phyloP scores from a whole-genome alignment of 2,888 invertebrate genomes.

The Polydrusus tereticollis region DNA sequence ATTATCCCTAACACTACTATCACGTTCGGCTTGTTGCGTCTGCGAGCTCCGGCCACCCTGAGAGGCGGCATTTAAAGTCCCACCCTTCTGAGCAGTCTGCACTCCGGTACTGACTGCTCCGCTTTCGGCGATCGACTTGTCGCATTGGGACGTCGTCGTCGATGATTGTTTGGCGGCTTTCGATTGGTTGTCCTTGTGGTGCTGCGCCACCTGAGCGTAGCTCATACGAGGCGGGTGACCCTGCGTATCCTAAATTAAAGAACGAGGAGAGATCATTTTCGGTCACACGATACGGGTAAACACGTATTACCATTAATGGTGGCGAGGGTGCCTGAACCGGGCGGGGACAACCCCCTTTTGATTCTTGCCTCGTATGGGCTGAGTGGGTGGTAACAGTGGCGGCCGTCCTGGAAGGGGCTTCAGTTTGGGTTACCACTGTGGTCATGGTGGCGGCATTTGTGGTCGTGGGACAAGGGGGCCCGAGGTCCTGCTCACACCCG shows the following conservation, averaged over 20 bases:
- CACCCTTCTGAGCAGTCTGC: constrained; percentile 20
- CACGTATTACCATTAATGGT: constrained; percentile 55
- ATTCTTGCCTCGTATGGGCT: constrained; percentile 36
- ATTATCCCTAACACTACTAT: constrained; percentile 47
- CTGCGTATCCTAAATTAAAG: constrained; percentile 22
- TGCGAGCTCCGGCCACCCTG: constrained; percentile 20
- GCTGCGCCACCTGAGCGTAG: constrained; percentile 78
- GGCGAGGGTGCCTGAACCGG: constrained; percentile 55
- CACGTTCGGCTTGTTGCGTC: constrained; percentile 42
- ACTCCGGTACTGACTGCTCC: constrained; percentile 3
- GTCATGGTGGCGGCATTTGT: constrained; percentile 72
- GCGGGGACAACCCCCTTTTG: constrained; percentile 37
- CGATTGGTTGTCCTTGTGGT: constrained; percentile 68
- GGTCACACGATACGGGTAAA: too few relatives aligned
- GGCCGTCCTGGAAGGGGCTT: constrained; percentile 55
- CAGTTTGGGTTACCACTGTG: constrained; percentile 59
- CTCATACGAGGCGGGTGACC: constrained; percentile 69
- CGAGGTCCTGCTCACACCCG: constrained; percentile 61
- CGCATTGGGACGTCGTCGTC: background rate
- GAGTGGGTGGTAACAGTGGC: constrained; percentile 33
- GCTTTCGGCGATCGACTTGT: constrained; percentile 27
- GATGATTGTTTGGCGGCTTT: constrained; percentile 29
- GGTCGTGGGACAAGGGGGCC: constrained; percentile 63
- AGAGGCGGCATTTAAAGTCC: background rate
- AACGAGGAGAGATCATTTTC: background rate